Evolutionary conservation across 2,888 invertebrate species (phyloP).

Genomic region (Pollenia angustigena): DNA sequence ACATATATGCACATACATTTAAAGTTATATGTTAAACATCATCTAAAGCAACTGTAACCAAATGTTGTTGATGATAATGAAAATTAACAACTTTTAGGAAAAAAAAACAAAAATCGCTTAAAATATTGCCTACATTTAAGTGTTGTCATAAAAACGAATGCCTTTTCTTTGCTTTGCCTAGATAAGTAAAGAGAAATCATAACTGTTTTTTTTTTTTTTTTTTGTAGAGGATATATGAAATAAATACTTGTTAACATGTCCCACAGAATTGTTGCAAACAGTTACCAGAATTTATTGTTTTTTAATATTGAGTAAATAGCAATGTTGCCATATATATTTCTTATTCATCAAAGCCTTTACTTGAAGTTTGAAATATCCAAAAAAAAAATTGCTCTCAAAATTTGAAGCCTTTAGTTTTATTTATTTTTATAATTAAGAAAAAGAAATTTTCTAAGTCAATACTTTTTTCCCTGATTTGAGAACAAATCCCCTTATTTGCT

Average conservation of each 20-base stretch:
- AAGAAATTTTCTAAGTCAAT: no score
- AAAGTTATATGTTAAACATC: background rate
- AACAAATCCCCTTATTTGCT: no score
- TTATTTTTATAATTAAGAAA: no score
- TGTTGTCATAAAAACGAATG: conserved; percentile 49
- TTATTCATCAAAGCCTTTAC: no score
- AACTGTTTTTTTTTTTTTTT: background rate
- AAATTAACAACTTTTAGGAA: conserved; percentile 66
- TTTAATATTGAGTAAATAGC: conserved; percentile 16
- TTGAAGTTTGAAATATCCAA: no score
- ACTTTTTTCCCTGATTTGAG: no score
- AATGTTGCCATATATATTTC: background rate
- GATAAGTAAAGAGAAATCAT: background rate
- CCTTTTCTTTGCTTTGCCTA: background rate
- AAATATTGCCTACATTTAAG: conserved; percentile 52
- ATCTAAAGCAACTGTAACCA: conserved; percentile 30
- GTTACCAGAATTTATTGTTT: conserved; percentile 14
- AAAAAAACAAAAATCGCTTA: background rate
- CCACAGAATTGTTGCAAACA: background rate
- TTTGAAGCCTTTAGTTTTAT: no score
- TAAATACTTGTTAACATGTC: background rate
- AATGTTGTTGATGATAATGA: conserved; percentile 67
- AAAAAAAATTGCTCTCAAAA: no score
- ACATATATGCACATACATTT: background rate
- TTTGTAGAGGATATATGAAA: background rate